phyloP scores from a whole-genome alignment of 2,888 invertebrate species.

The Pachycephus smyrnensis region DNA sequence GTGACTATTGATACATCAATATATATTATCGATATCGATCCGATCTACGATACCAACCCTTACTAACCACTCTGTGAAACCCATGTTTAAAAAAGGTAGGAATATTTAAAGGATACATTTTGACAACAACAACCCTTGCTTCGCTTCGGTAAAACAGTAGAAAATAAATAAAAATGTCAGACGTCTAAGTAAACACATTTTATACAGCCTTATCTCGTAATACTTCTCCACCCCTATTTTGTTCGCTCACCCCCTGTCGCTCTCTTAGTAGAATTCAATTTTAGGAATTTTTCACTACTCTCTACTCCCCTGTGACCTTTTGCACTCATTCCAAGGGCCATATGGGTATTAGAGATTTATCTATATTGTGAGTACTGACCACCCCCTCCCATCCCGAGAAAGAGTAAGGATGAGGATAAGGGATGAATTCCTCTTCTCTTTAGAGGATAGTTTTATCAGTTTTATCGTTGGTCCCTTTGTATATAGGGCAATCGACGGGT shows the following conservation, averaged over 20 bases:
- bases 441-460: not conserved
- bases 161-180: not conserved
- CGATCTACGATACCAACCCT: not conserved
- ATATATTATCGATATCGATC: not conserved
- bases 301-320: not conserved
- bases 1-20: not conserved
- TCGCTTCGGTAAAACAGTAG: not conserved
- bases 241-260: not conserved
- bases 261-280: not conserved
- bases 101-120: not conserved
- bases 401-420: not conserved
- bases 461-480: not conserved
- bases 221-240: not conserved
- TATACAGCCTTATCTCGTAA: not conserved
- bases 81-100: not conserved
- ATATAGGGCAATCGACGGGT: not conserved
- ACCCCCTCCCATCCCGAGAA: not conserved
- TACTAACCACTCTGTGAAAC: not conserved
- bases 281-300: not conserved
- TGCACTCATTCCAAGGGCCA: not conserved
- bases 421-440: not conserved
- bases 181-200: not conserved
- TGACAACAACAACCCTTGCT: not conserved
- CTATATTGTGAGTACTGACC: not conserved
- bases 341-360: not conserved